These are phyloP conservation scores for Thaleichthys pacificus DNA, from an alignment of 2,797 vertebrate genomes.

Conservation along the genomic window DNA sequence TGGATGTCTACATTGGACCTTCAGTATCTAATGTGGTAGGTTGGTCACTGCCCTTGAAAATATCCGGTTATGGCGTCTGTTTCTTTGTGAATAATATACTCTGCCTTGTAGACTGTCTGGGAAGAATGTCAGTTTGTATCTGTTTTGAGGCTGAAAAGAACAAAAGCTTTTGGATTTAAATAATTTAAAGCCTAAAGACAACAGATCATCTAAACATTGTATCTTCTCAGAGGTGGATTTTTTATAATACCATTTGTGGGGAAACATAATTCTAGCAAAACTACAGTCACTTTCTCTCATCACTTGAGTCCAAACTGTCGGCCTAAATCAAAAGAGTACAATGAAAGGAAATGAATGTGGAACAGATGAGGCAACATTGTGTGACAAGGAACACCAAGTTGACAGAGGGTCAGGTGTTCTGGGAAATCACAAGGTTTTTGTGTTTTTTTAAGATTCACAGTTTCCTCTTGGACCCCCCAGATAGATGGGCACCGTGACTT, in stretches of 20 bases:
- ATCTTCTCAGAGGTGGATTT: background rate
- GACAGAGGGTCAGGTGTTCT: background rate
- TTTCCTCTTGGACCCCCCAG: background rate
- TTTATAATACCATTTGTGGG: background rate
- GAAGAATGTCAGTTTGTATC: background rate
- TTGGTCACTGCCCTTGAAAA: background rate
- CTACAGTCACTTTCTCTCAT: background rate
- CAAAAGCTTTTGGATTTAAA: background rate
- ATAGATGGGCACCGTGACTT: background rate
- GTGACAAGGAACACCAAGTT: background rate
- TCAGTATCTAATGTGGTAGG: background rate
- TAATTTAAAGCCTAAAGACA: background rate
- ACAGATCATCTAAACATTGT: too few species aligned
- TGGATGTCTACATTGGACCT: background rate
- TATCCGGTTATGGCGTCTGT: background rate
- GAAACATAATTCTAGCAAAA: background rate
- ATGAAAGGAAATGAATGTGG: conserved; percentile 1
- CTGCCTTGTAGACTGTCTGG: background rate
- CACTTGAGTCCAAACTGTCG: background rate
- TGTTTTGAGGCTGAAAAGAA: background rate
- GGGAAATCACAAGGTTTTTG: background rate
- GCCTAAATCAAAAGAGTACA: background rate
- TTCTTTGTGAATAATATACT: background rate
- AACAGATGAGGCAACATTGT: background rate
- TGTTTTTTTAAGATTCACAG: background rate